These are phyloP conservation scores for Phymastichus coffea DNA, from an alignment of 1,140 invertebrate genomes.

Conservation along the genomic window DNA sequence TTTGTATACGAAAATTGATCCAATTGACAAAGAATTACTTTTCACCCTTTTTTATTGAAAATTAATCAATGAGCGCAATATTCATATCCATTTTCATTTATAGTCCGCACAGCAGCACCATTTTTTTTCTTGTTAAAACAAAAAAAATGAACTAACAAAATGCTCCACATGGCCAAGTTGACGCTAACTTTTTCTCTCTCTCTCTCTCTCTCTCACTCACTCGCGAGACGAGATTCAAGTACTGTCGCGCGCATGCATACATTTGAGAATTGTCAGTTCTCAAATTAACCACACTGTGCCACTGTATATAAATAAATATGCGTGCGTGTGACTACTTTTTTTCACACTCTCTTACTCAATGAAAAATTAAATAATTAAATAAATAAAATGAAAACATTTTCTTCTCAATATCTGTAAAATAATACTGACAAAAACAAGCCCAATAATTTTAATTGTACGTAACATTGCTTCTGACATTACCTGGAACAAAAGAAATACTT, in stretches of 20 bases:
- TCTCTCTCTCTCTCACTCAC: conserved; percentile 11
- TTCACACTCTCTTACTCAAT: conserved; percentile 15
- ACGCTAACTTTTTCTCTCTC: conserved; percentile 46
- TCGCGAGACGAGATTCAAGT: conserved; percentile 1
- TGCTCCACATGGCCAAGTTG: conserved; percentile 58
- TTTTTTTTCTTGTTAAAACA: conserved; percentile 34
- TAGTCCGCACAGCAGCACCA: conserved; percentile 47
- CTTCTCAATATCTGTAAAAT: conserved; percentile 27
- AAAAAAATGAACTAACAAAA: conserved; percentile 54
- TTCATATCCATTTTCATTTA: conserved; percentile 46
- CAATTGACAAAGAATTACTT: background rate
- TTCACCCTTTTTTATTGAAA: conserved; percentile 29
- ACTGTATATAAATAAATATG: conserved; percentile 15
- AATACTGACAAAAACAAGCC: conserved; percentile 26
- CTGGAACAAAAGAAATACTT: conserved; percentile 47
- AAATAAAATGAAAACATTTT: too few species aligned
- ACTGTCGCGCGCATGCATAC: conserved; percentile 14
- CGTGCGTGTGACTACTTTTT: background rate
- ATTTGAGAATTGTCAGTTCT: background rate
- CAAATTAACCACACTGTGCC: too few species aligned
- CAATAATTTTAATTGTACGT: conserved; percentile 13
- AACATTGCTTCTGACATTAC: conserved; percentile 46
- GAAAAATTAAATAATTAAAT: too few species aligned
- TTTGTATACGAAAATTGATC: conserved; percentile 18
- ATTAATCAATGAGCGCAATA: conserved; percentile 42